These are phyloP conservation scores for Drosophila parabipectinata DNA, from an alignment of 1,140 invertebrate species.

Conservation along the genomic window DNA sequence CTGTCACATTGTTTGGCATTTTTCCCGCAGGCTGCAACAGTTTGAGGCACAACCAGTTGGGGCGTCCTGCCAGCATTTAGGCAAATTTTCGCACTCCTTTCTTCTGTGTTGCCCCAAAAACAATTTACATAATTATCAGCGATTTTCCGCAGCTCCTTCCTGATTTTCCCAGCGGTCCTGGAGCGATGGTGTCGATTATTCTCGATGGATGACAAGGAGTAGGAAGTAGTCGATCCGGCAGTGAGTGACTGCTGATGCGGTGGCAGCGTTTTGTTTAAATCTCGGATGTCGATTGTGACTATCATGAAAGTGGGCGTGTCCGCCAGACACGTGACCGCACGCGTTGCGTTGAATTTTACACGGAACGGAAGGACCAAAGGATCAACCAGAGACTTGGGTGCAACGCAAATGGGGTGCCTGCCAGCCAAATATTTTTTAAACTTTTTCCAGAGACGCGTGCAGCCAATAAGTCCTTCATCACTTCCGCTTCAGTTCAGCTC, in stretches of 20 bases:
- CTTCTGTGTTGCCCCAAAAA: conserved; percentile 42
- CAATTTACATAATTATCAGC: conserved; percentile 79
- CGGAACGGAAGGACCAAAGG: conserved; percentile 45
- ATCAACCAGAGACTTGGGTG: conserved; percentile 39
- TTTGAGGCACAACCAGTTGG: conserved; percentile 48
- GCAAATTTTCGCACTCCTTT: conserved; percentile 76
- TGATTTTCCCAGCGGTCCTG: conserved; percentile 8
- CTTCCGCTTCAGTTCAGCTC: conserved; percentile 83
- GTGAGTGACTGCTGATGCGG: conserved; percentile 50
- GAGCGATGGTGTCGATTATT: conserved; percentile 33
- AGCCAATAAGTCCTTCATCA: conserved; percentile 84
- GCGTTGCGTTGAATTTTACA: conserved; percentile 79
- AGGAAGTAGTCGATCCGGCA: conserved; percentile 11
- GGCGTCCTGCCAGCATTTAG: conserved; percentile 64
- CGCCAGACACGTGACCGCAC: conserved; percentile 71
- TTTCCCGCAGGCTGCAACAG: conserved; percentile 49
- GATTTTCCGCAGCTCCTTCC: conserved; percentile 60
- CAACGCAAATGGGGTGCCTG: conserved; percentile 54
- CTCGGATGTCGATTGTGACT: conserved; percentile 62
- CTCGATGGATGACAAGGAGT: conserved; percentile 23
- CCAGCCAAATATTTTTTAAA: conserved; percentile 62
- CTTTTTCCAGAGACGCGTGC: conserved; percentile 76
- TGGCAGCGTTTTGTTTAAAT: conserved; percentile 56
- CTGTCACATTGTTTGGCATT: conserved; percentile 64
- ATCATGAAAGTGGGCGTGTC: conserved; percentile 74